Percentiles rank a stretch among this genome's conserved stretches.
Conservation (phyloP, 2,888 invertebrate species). For the Cryptocheilus praepositus region DNA sequence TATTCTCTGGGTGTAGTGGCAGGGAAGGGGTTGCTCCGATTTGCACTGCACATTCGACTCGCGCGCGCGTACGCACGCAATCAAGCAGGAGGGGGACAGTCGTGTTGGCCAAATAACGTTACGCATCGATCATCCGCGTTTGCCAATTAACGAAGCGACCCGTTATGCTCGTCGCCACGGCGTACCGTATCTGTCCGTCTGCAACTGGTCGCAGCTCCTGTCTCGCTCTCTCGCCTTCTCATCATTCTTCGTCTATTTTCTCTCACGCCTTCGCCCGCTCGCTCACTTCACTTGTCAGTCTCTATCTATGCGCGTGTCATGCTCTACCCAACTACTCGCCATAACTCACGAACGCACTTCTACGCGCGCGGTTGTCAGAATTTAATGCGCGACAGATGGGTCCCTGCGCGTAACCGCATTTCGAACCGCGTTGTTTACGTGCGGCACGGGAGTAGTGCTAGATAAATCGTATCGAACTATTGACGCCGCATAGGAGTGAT, state of each 20-base stretch:
- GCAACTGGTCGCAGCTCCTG: too few species aligned
- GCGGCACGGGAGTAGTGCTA: constrained; percentile 1
- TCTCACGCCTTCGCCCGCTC: too few species aligned
- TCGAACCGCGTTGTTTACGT: constrained; percentile 1
- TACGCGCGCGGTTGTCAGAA: background rate
- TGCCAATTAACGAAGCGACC: constrained; percentile 65
- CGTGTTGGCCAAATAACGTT: constrained; percentile 25
- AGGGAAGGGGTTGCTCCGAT: constrained; percentile 20
- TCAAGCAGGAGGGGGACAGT: constrained; percentile 5
- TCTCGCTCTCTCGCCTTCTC: too few species aligned
- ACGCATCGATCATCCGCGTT: constrained; percentile 63
- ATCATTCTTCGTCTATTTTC: too few species aligned
- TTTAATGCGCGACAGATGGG: constrained; percentile 10
- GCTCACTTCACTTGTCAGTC: too few species aligned
- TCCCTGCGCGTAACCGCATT: constrained; percentile 1
- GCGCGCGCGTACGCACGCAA: constrained; percentile 5
- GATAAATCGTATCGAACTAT: too few species aligned
- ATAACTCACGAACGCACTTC: background rate
- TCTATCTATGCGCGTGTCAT: too few species aligned
- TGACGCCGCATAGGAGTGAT: too few species aligned
- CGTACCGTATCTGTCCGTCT: constrained; percentile 33
- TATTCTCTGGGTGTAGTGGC: constrained; percentile 6
- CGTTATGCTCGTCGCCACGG: constrained; percentile 45
- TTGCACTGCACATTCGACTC: background rate
- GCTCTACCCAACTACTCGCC: constrained; percentile 7